phyloP scores from a whole-genome alignment of 2,113 vertebrate species.

The Lycaon pictus region DNA sequence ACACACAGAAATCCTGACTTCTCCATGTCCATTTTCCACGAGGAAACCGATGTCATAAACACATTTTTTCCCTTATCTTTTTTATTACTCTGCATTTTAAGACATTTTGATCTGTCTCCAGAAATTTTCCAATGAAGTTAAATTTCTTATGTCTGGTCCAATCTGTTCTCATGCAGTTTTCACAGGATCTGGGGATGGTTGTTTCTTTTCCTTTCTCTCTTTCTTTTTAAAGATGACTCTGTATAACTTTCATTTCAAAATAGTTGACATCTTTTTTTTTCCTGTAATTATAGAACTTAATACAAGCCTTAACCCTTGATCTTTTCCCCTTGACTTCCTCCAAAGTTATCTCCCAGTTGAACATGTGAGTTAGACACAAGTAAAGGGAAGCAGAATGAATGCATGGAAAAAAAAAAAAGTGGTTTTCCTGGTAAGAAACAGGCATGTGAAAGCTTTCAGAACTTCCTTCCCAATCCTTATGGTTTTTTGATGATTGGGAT shows the following conservation, averaged over 20 bases:
- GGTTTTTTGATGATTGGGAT: constrained; percentile 86
- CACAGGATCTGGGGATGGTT: not conserved
- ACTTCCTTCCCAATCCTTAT: constrained; percentile 83
- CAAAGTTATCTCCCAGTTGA: constrained; percentile 68
- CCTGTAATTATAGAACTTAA: constrained; percentile 26
- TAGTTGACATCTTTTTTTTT: not conserved
- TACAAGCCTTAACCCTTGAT: constrained; percentile 49
- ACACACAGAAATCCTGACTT: not conserved
- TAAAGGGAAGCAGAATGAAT: constrained; percentile 68
- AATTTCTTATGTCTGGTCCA: not conserved
- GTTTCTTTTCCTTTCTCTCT: not conserved
- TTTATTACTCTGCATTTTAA: constrained; percentile 33
- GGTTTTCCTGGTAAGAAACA: constrained; percentile 79
- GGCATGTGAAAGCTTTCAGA: constrained; percentile 84
- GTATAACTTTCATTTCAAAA: constrained; percentile 39
- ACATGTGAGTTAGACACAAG: constrained; percentile 71
- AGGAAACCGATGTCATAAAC: not conserved
- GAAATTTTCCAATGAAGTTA: not conserved
- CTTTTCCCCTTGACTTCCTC: constrained; percentile 63
- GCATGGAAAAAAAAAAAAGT: constrained; percentile 60
- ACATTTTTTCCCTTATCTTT: not conserved
- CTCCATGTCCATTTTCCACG: not conserved
- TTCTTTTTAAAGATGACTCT: not conserved
- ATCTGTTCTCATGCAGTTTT: not conserved
- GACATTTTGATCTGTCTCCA: constrained; percentile 43